phyloP scores from a whole-genome alignment of 2,113 vertebrate genomes.

The Bungarus multicinctus region DNA sequence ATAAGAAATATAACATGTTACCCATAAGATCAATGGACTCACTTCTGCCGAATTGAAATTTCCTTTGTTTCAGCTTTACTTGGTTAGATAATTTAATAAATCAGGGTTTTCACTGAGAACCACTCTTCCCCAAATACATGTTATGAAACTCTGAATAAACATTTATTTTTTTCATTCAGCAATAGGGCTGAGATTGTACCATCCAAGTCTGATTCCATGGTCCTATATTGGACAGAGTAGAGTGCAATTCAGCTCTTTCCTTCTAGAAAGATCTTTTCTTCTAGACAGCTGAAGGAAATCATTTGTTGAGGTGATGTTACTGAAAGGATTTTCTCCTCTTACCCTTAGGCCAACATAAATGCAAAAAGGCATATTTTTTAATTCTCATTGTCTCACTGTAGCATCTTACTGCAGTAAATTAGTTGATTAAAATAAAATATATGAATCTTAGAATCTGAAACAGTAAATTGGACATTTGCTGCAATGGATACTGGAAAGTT shows the following conservation, averaged over 20 bases:
- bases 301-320: not conserved
- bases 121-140: not conserved
- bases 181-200: not conserved
- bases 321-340: not conserved
- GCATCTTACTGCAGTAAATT: not conserved
- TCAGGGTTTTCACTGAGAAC: not conserved
- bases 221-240: not conserved
- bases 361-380: not conserved
- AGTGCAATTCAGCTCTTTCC: not conserved
- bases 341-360: not conserved
- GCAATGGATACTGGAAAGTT: not conserved
- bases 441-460: not conserved
- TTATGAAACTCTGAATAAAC: not conserved
- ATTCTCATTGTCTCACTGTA: not conserved
- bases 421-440: not conserved
- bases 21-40: not conserved
- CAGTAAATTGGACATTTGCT: not conserved
- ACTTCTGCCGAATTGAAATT: constrained; percentile 8
- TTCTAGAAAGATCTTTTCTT: not conserved
- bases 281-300: not conserved
- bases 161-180: not conserved
- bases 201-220: not conserved
- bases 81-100: not conserved
- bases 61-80: not conserved
- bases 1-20: not conserved